These are phyloP conservation scores for Micromussa lordhowensis DNA, from an alignment of 92 coral and sea anemone genomes.

Conservation along the genomic window DNA sequence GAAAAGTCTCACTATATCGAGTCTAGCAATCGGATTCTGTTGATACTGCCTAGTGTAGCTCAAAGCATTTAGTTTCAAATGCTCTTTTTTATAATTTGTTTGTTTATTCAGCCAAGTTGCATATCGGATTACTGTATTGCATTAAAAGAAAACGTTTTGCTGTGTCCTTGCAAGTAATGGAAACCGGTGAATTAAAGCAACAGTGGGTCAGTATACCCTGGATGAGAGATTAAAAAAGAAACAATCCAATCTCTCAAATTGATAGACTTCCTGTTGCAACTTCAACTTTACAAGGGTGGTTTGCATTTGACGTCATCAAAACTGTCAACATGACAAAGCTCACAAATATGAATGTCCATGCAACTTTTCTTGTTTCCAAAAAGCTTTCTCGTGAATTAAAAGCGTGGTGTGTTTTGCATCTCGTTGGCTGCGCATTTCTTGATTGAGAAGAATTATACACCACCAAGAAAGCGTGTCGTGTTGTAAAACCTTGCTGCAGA, in stretches of 20 bases:
- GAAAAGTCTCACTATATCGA: constrained; percentile 19
- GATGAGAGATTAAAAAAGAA: neutral
- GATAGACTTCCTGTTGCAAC: neutral
- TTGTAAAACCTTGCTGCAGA: neutral
- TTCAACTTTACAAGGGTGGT: neutral
- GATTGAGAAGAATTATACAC: too few species aligned
- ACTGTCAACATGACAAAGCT: neutral
- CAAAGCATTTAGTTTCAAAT: constrained; percentile 3
- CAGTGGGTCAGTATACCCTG: neutral
- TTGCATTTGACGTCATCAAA: neutral
- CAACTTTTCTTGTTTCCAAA: neutral
- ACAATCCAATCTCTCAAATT: constrained; percentile 1
- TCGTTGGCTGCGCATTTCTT: too few species aligned
- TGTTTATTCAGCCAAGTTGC: constrained; percentile 17
- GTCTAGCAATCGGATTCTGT: neutral
- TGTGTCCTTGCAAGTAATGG: constrained; percentile 44
- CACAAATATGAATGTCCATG: neutral
- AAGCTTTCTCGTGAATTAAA: neutral
- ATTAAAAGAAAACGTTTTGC: constrained; percentile 47
- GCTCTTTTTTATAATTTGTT: neutral
- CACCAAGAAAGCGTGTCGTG: neutral
- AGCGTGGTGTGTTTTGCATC: too few species aligned
- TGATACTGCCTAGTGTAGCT: neutral
- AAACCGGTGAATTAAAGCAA: neutral
- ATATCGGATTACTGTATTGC: neutral